phyloP scores from a whole-genome alignment of 2,113 vertebrate species.

The Aleadryas rufinucha region DNA sequence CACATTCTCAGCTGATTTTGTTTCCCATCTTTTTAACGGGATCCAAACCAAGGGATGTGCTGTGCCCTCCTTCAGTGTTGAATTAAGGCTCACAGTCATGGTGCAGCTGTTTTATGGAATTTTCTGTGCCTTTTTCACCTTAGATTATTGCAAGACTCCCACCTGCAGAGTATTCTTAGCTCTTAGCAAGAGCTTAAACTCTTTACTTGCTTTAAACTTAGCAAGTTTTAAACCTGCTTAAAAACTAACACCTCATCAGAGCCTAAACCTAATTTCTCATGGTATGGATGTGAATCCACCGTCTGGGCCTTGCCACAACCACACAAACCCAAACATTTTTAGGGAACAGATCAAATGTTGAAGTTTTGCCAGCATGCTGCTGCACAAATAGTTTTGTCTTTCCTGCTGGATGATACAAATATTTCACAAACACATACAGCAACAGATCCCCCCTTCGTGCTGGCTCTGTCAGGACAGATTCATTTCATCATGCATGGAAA shows the following conservation, averaged over 20 bases:
- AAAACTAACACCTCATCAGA: neutral
- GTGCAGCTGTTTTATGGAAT: neutral
- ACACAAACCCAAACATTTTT: neutral
- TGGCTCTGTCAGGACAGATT: neutral
- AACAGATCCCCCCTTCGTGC: neutral
- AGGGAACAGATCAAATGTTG: neutral
- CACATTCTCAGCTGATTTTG: neutral
- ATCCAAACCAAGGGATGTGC: neutral
- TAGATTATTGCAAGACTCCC: neutral
- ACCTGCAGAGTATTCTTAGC: neutral
- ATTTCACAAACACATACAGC: neutral
- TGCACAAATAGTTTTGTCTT: neutral
- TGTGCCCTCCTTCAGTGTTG: neutral
- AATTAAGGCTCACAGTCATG: accelerated
- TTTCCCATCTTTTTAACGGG: neutral
- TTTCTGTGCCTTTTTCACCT: neutral
- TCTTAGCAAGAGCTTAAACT: no score
- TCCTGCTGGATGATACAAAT: neutral
- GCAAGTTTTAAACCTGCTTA: neutral
- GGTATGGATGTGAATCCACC: neutral
- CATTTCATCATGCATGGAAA: slow-evolving; percentile 49
- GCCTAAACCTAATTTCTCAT: neutral
- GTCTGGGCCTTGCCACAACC: neutral
- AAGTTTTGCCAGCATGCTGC: neutral
- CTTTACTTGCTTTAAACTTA: no score